These are phyloP conservation scores for Sula dactylatra DNA, from an alignment of 2,113 vertebrate species.

Conservation along the genomic window DNA sequence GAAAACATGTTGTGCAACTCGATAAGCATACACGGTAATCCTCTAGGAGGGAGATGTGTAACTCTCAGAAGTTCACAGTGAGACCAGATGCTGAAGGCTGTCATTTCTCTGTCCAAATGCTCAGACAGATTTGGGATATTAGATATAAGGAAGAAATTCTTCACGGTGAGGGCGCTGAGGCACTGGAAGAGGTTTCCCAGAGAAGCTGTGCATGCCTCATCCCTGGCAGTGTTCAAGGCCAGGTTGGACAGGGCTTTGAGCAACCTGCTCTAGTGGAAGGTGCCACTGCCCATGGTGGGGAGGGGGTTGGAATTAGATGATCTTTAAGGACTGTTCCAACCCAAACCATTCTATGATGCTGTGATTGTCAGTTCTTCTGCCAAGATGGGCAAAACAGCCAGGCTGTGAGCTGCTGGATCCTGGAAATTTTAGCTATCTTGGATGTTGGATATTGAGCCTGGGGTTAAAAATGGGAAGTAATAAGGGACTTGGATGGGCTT, in stretches of 20 bases:
- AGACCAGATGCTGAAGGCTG: background rate
- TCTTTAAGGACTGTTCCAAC: no score
- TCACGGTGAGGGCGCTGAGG: no score
- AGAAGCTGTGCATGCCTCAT: no score
- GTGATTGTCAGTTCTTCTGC: background rate
- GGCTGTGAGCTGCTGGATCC: background rate
- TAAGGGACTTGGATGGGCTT: background rate
- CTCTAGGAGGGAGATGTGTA: background rate
- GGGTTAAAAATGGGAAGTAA: background rate
- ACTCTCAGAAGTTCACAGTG: background rate
- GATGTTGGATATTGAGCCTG: background rate
- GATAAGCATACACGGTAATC: background rate
- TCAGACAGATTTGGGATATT: background rate
- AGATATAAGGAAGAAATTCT: background rate
- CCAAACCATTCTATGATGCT: no score
- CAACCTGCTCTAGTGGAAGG: no score
- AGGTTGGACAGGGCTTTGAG: no score
- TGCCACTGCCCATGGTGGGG: no score
- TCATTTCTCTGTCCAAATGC: background rate
- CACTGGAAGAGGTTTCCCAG: no score
- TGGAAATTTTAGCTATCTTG: background rate
- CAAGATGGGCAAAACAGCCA: background rate
- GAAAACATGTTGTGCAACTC: accelerated
- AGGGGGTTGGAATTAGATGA: no score
- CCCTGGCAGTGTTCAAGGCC: no score